phyloP scores from a whole-genome alignment of 2,113 vertebrate genomes.

The Notechis scutatus region DNA sequence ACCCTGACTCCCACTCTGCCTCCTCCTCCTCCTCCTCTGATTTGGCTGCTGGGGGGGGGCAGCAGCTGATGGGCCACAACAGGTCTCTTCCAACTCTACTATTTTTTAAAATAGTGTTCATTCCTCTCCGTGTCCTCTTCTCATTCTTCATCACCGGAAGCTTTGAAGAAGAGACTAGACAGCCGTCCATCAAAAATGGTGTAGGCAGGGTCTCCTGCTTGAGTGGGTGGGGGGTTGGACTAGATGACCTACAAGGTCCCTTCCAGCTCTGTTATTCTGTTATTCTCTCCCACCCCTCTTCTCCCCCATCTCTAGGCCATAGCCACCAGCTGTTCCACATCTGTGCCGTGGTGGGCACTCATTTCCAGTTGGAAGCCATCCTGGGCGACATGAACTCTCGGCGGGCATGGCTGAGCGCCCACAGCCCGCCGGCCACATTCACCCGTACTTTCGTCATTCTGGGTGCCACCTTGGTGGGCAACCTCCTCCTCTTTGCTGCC shows the following conservation, averaged over 20 bases:
- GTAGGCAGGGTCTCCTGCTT: background rate
- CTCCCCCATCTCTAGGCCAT: constrained; percentile 72
- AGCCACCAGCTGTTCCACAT: constrained; percentile 89
- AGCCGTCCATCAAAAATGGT: too few relatives aligned
- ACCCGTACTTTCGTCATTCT: constrained; percentile 66
- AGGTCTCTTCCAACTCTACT: too few relatives aligned
- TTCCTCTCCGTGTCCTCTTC: too few relatives aligned
- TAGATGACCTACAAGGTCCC: too few relatives aligned
- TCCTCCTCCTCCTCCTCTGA: too few relatives aligned
- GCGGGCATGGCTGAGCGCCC: constrained; percentile 66
- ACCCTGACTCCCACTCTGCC: too few relatives aligned
- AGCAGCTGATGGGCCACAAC: too few relatives aligned
- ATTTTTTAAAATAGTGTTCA: too few relatives aligned
- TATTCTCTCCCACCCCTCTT: background rate
- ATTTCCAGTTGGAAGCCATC: constrained; percentile 84
- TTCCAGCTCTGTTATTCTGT: background rate
- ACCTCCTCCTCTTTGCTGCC: constrained; percentile 68
- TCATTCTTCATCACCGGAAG: too few relatives aligned
- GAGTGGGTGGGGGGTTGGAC: background rate
- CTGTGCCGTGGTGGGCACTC: constrained; percentile 81
- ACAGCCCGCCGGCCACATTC: constrained; percentile 61
- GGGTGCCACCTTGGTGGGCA: constrained; percentile 67
- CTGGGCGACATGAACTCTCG: constrained; percentile 66
- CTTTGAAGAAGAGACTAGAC: too few relatives aligned
- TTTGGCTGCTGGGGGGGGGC: too few relatives aligned